Percentiles rank a stretch among this genome's conserved stretches.
These are phyloP conservation scores for Calameuta idolon DNA, from an alignment of 2,888 invertebrate species.

Conservation along the genomic window DNA sequence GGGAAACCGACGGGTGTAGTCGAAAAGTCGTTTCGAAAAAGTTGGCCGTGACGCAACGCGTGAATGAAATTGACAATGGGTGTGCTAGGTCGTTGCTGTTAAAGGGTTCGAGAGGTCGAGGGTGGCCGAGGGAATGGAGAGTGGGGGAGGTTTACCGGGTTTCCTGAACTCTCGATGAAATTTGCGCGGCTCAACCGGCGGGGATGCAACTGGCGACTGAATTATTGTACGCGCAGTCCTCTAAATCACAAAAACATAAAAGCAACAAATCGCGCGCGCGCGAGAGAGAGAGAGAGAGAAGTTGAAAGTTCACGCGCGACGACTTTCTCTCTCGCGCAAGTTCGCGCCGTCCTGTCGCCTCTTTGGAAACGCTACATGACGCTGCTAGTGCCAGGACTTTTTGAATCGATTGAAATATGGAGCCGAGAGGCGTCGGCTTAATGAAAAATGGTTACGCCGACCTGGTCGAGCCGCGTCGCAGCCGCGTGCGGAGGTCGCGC, in stretches of 20 bases:
- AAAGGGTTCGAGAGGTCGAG: too few species aligned
- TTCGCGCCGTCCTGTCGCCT: constrained; percentile 18
- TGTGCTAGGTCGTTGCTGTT: constrained; percentile 7
- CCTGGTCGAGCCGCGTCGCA: constrained; percentile 23
- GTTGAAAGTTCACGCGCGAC: constrained; percentile 11
- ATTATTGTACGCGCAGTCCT: constrained; percentile 54
- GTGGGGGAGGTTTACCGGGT: constrained; percentile 9
- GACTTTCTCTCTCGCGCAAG: constrained; percentile 16
- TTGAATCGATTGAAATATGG: constrained; percentile 59
- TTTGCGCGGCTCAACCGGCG: constrained; percentile 46
- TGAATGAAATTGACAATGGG: constrained; percentile 48
- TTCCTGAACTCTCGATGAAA: constrained; percentile 50
- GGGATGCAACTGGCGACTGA: constrained; percentile 46
- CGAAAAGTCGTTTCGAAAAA: too few species aligned
- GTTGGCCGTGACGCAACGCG: too few species aligned
- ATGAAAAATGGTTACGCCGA: constrained; percentile 58
- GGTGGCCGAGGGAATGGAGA: background rate
- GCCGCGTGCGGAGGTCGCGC: constrained; percentile 19
- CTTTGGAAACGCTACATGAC: constrained; percentile 15
- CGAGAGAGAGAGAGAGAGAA: constrained; percentile 11
- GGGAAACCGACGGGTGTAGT: too few species aligned
- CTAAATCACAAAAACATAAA: constrained; percentile 58
- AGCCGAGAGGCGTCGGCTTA: constrained; percentile 42
- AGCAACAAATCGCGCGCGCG: constrained; percentile 53
- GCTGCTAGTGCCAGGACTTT: constrained; percentile 41